A percentile compares a stretch with the other conserved stretches of the same genome.
Evolutionary conservation across 2,888 invertebrate genomes (phyloP).

Genomic region (Conomelus anceps): DNA sequence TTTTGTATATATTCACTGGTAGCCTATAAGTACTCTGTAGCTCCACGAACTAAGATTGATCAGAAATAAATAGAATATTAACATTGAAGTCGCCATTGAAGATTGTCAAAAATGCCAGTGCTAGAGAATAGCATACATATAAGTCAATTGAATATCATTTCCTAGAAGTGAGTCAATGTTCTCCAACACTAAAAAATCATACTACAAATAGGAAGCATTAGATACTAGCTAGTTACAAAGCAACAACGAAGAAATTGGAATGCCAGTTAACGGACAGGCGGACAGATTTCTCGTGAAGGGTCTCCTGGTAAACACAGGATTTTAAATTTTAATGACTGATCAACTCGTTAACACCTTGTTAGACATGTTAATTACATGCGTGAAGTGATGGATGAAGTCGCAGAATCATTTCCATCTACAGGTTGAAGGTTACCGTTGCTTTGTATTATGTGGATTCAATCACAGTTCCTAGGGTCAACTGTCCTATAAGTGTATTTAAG

Average conservation of each 20-base stretch:
- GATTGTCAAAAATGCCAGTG: background rate
- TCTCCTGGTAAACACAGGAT: background rate
- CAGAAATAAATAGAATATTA: too few species aligned
- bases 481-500: background rate
- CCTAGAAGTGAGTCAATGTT: background rate
- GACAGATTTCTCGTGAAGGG: background rate
- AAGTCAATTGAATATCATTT: background rate
- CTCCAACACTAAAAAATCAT: background rate
- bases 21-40: too few species aligned
- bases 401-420: background rate
- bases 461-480: background rate
- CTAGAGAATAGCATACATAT: background rate
- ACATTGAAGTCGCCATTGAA: background rate
- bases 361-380: background rate
- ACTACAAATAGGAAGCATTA: background rate
- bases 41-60: too few species aligned
- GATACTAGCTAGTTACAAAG: background rate
- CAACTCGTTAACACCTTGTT: background rate
- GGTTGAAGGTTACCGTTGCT: background rate
- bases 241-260: background rate
- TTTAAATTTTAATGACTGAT: background rate
- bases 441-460: background rate
- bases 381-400: background rate
- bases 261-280: background rate
- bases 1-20: too few species aligned